Conservation (phyloP, 1,140 invertebrate genomes). For the Calephelis virginiensis region DNA sequence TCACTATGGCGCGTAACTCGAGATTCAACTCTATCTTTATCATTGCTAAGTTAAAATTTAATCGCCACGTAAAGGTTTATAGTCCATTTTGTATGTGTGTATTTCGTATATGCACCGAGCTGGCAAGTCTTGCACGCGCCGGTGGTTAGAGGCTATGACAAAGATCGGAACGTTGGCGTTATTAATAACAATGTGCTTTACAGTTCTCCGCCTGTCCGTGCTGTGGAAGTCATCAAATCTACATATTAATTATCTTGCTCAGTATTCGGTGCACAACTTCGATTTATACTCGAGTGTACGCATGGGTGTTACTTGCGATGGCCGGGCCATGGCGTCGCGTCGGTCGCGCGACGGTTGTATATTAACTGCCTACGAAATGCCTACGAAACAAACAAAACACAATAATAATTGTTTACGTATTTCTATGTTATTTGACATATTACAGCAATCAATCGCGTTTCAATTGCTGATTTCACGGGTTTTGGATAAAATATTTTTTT, state of each 20-base stretch:
- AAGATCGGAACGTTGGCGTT: constrained; percentile 69
- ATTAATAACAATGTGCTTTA: constrained; percentile 65
- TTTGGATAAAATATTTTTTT: too few relatives aligned
- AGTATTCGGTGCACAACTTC: background rate
- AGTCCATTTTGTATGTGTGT: constrained; percentile 28
- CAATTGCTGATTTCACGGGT: too few relatives aligned
- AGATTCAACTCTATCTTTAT: constrained; percentile 28
- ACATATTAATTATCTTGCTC: constrained; percentile 22
- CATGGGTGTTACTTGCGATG: too few relatives aligned
- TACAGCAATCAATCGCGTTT: too few relatives aligned
- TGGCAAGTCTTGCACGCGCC: constrained; percentile 63
- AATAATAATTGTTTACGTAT: too few relatives aligned
- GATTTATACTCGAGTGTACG: background rate
- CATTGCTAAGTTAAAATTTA: constrained; percentile 27
- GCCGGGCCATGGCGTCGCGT: too few relatives aligned
- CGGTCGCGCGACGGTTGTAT: too few relatives aligned
- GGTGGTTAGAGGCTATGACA: constrained; percentile 62
- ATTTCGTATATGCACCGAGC: constrained; percentile 57
- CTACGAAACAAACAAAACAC: too few relatives aligned
- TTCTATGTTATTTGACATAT: too few relatives aligned
- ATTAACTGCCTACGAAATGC: too few relatives aligned
- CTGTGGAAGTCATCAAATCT: constrained; percentile 34
- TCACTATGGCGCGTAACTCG: constrained; percentile 13
- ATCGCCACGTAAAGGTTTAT: constrained; percentile 20
- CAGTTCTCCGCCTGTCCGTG: constrained; percentile 39